phyloP scores from a whole-genome alignment of 1,140 invertebrate species.

The Spodoptera frugiperda region DNA sequence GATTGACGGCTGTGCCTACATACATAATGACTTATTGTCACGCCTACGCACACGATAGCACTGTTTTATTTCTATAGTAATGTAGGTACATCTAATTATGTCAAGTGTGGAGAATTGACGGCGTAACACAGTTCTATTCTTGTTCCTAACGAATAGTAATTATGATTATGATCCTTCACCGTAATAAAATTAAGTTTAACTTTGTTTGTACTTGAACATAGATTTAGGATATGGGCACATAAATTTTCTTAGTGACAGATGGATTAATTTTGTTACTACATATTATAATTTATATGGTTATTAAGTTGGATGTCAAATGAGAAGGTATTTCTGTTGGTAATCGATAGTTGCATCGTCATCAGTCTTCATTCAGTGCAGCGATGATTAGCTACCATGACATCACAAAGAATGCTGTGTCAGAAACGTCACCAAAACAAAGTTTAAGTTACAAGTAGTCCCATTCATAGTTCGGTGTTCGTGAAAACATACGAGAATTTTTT shows the following conservation, averaged over 20 bases:
- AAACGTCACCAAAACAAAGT: too few species aligned
- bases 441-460: too few species aligned
- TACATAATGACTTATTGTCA: constrained; percentile 50
- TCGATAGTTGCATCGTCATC: too few species aligned
- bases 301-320: constrained; percentile 19
- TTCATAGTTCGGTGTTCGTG: too few species aligned
- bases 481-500: neutral
- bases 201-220: neutral
- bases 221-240: neutral
- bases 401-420: too few species aligned
- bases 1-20: constrained; percentile 52
- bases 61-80: constrained; percentile 32
- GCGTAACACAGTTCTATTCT: constrained; percentile 5
- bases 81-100: constrained; percentile 32
- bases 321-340: neutral
- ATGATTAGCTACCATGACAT: too few species aligned
- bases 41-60: constrained; percentile 42
- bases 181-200: constrained; percentile 11
- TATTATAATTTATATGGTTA: constrained; percentile 33
- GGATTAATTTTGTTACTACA: constrained; percentile 23
- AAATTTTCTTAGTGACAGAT: constrained; percentile 13
- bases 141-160: neutral
- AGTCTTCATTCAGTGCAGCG: too few species aligned
- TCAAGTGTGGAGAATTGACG: constrained; percentile 18
- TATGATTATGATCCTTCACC: neutral